Evolutionary conservation across 2,113 vertebrate genomes (phyloP).

Genomic region (Pogonocichla stellata): DNA sequence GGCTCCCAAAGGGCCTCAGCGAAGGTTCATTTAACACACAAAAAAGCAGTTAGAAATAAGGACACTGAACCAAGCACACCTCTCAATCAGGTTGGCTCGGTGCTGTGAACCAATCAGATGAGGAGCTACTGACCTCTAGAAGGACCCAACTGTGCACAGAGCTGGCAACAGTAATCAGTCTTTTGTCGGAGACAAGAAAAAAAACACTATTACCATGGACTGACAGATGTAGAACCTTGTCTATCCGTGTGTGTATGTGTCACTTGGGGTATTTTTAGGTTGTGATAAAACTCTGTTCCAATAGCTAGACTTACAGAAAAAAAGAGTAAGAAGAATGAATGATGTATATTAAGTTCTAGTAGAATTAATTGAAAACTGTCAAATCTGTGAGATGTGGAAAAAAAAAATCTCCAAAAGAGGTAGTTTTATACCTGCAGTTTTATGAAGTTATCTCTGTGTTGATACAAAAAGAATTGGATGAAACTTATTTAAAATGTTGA

Average conservation of each 20-base stretch:
- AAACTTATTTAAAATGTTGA: background rate
- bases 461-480: background rate
- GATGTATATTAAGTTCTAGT: background rate
- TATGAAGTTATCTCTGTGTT: background rate
- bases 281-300: background rate
- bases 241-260: background rate
- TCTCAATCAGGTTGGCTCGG: background rate
- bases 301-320: background rate
- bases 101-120: background rate
- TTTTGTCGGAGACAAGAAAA: background rate
- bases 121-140: background rate
- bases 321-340: background rate
- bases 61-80: background rate
- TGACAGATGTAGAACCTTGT: background rate
- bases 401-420: background rate
- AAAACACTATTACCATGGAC: background rate
- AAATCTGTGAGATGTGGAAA: background rate
- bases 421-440: background rate
- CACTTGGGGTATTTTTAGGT: background rate
- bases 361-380: background rate
- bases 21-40: background rate
- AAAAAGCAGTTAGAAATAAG: background rate
- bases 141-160: background rate
- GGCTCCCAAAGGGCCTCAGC: background rate
- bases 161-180: background rate